Conservation (phyloP, 2,797 vertebrate species). For the Sebastiscus albofasciatus region DNA sequence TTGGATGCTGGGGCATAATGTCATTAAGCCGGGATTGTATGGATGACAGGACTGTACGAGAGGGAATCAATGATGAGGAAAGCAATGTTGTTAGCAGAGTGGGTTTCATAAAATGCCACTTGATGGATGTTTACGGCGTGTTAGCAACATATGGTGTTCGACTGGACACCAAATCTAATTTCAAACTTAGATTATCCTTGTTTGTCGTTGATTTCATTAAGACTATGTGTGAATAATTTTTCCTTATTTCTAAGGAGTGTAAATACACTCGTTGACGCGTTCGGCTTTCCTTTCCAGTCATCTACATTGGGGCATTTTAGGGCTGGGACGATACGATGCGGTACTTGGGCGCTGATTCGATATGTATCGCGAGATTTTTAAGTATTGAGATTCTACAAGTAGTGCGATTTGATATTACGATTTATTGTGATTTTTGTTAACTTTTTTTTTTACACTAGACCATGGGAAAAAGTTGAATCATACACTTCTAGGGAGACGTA, state of each 20-base stretch:
- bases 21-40: constrained; percentile 71
- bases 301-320: not conserved
- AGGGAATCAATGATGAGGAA: constrained; percentile 65
- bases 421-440: too few species aligned
- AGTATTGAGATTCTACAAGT: too few species aligned
- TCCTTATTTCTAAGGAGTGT: not conserved
- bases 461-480: too few species aligned
- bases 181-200: constrained; percentile 45
- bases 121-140: constrained; percentile 69
- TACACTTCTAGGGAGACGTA: too few species aligned
- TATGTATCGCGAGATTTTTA: too few species aligned
- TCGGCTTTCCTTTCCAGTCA: not conserved
- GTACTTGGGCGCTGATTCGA: too few species aligned
- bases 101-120: constrained; percentile 60
- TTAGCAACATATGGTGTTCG: constrained; percentile 60
- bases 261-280: not conserved
- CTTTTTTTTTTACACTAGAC: too few species aligned
- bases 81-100: constrained; percentile 61
- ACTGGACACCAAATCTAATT: constrained; percentile 59
- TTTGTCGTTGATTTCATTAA: constrained; percentile 17
- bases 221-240: not conserved
- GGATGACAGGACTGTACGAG: constrained; percentile 63
- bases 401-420: too few species aligned
- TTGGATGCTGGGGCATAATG: constrained; percentile 72
- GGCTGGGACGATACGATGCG: too few species aligned